phyloP scores from a whole-genome alignment of 2,113 vertebrate genomes.

The Sceloporus tristichus region DNA sequence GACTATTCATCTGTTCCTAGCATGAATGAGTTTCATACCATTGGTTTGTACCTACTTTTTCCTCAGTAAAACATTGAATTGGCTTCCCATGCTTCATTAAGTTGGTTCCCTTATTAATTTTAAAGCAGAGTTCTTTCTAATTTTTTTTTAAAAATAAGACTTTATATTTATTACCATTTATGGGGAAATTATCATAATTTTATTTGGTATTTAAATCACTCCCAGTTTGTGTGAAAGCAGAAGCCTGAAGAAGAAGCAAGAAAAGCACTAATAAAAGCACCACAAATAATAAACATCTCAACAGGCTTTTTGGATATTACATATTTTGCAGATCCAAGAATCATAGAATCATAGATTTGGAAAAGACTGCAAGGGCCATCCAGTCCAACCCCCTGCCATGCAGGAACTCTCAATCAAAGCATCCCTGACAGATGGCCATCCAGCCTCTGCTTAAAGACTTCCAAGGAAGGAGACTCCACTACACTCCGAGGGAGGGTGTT shows the following conservation, averaged over 20 bases:
- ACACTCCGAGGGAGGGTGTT: no score
- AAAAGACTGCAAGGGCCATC: no score
- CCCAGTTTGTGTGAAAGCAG: slow-evolving; percentile 20
- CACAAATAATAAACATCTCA: slow-evolving; percentile 16
- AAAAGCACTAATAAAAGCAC: slow-evolving; percentile 9
- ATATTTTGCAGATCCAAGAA: neutral
- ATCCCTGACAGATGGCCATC: no score
- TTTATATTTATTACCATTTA: slow-evolving; percentile 14
- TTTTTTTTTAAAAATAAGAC: neutral
- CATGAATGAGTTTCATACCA: neutral
- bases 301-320: neutral
- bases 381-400: no score
- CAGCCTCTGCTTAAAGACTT: no score
- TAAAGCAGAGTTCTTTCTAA: no score
- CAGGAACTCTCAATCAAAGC: no score
- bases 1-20: accelerated
- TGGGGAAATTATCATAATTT: neutral
- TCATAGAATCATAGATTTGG: no score
- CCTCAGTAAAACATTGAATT: neutral
- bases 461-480: no score
- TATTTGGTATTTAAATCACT: slow-evolving; percentile 5
- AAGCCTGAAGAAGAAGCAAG: neutral
- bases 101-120: neutral
- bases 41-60: neutral
- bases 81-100: slow-evolving; percentile 9